Conservation (phyloP, 2,888 invertebrate genomes). For the Lomographa bimaculata region DNA sequence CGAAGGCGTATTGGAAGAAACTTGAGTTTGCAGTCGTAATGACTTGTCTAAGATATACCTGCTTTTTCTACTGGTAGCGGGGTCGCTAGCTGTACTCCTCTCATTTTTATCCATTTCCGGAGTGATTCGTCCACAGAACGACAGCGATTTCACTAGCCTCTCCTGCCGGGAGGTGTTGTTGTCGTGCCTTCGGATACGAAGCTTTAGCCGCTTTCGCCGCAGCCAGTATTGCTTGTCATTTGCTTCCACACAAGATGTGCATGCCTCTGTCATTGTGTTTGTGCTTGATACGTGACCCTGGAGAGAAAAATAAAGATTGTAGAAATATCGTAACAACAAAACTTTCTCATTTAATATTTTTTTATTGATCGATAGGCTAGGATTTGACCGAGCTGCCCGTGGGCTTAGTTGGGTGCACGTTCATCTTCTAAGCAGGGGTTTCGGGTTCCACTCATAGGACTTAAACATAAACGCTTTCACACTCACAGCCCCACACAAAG, state of each 20-base stretch:
- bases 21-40: no score
- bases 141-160: constrained; percentile 88
- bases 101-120: constrained; percentile 82
- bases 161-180: constrained; percentile 57
- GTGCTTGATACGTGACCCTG: constrained; percentile 80
- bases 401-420: no score
- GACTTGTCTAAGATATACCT: constrained; percentile 62
- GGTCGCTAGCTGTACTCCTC: constrained; percentile 85
- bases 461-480: no score
- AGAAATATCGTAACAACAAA: no score
- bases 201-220: constrained; percentile 67
- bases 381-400: no score
- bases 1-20: no score
- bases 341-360: no score
- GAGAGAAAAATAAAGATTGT: background rate
- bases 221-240: constrained; percentile 74
- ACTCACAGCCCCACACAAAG: no score
- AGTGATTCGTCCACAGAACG: constrained; percentile 87
- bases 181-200: constrained; percentile 58
- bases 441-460: no score
- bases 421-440: no score
- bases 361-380: no score
- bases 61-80: constrained; percentile 83
- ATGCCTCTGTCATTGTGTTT: constrained; percentile 80
- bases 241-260: constrained; percentile 78